Conservation (phyloP, 2,888 invertebrate genomes). For the Steinernema hermaphroditum region DNA sequence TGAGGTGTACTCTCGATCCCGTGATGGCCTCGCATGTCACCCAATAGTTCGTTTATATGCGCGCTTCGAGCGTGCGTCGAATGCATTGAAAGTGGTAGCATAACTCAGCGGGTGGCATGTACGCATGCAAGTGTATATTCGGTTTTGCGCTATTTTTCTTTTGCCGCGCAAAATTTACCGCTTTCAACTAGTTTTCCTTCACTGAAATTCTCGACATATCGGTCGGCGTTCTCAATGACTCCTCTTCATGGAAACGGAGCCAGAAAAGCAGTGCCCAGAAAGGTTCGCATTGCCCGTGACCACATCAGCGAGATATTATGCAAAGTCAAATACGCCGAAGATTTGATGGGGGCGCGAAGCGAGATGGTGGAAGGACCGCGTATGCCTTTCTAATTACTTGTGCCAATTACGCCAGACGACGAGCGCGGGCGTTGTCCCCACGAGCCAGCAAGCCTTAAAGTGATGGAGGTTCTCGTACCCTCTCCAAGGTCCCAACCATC, state of each 20-base stretch:
- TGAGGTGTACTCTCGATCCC: background rate
- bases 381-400: slow-evolving; percentile 30
- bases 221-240: no score
- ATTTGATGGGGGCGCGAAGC: slow-evolving; percentile 24
- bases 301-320: no score
- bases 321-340: background rate
- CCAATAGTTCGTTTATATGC: slow-evolving; percentile 26
- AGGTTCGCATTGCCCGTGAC: no score
- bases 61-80: slow-evolving; percentile 9
- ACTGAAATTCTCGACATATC: background rate
- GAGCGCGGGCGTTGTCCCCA: background rate
- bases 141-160: slow-evolving; percentile 21
- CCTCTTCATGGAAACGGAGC: no score
- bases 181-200: background rate
- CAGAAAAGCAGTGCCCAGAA: no score
- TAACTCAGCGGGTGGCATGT: slow-evolving; percentile 30
- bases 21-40: slow-evolving; percentile 11
- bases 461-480: background rate
- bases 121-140: slow-evolving; percentile 29
- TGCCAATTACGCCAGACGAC: slow-evolving; percentile 29
- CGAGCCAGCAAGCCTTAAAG: background rate
- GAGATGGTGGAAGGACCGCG: slow-evolving; percentile 25
- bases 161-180: slow-evolving; percentile 19
- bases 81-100: slow-evolving; percentile 24
- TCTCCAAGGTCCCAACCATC: background rate